Conservation (phyloP, 2,113 vertebrate genomes). For the Daboia siamensis region DNA sequence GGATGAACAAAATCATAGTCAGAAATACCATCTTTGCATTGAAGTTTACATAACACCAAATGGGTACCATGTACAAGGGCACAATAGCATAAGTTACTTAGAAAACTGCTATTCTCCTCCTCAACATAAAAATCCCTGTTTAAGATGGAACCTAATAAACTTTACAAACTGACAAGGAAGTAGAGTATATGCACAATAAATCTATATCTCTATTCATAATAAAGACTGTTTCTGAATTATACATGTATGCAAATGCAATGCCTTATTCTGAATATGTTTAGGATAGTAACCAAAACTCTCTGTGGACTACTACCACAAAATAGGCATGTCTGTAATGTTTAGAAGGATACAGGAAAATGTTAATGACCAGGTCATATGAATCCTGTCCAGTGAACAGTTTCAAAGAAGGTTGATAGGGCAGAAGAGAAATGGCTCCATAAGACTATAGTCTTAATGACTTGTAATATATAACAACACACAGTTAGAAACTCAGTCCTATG, state of each 20-base stretch:
- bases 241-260: not conserved
- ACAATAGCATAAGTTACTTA: slow-evolving; percentile 40
- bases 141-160: slow-evolving; percentile 28
- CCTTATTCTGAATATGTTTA: not conserved
- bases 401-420: not conserved
- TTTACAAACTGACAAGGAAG: slow-evolving; percentile 21
- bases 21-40: slow-evolving; percentile 42
- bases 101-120: slow-evolving; percentile 26
- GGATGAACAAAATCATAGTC: slow-evolving; percentile 50
- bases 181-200: slow-evolving; percentile 29
- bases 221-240: slow-evolving; percentile 20
- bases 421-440: not conserved
- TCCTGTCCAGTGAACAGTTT: not conserved
- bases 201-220: not conserved
- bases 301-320: not conserved
- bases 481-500: not conserved
- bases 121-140: slow-evolving; percentile 23
- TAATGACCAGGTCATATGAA: too few relatives aligned
- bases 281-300: not conserved
- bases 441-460: not conserved
- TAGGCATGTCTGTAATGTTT: not conserved
- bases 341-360: not conserved
- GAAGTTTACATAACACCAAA: slow-evolving; percentile 20
- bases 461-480: not conserved
- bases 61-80: not conserved